Percentiles rank a stretch among this genome's conserved stretches.
Evolutionary conservation across 2,888 invertebrate genomes (phyloP).

Genomic region (Anarsia innoxiella): DNA sequence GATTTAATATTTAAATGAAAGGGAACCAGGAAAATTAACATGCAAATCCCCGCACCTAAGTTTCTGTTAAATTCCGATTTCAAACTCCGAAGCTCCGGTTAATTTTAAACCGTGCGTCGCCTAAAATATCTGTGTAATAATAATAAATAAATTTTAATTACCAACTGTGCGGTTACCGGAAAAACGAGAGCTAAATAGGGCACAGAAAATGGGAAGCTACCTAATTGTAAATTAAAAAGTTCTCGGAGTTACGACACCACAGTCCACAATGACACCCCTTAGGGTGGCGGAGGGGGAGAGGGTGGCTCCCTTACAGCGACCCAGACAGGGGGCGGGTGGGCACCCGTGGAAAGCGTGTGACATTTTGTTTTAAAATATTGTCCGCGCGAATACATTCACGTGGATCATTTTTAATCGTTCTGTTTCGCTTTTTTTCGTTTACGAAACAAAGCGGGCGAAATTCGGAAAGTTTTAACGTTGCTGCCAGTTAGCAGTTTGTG

Average conservation of each 20-base stretch:
- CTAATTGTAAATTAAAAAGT: slow-evolving; percentile 77
- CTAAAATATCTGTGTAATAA: slow-evolving; percentile 20
- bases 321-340: slow-evolving; percentile 27
- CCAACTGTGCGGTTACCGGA: slow-evolving; percentile 61
- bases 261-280: slow-evolving; percentile 72
- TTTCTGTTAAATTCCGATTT: slow-evolving; percentile 3
- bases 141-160: slow-evolving; percentile 73
- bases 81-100: slow-evolving; percentile 6
- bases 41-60: slow-evolving; percentile 1
- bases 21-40: slow-evolving; percentile 2
- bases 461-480: slow-evolving; percentile 1
- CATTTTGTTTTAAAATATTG: slow-evolving; percentile 76
- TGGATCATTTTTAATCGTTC: slow-evolving; percentile 69
- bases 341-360: slow-evolving; percentile 73
- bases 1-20: slow-evolving; percentile 1
- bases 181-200: slow-evolving; percentile 74
- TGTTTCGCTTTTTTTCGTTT: slow-evolving; percentile 42
- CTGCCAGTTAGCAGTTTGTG: slow-evolving; percentile 1
- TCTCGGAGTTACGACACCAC: slow-evolving; percentile 75
- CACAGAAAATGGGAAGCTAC: slow-evolving; percentile 75
- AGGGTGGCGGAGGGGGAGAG: neutral
- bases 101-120: slow-evolving; percentile 15
- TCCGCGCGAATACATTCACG: slow-evolving; percentile 71
- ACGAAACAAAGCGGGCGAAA: slow-evolving; percentile 22
- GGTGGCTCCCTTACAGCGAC: neutral